phyloP scores from a whole-genome alignment of 2,888 invertebrate genomes.

The Nematopogon swammerdamellus region DNA sequence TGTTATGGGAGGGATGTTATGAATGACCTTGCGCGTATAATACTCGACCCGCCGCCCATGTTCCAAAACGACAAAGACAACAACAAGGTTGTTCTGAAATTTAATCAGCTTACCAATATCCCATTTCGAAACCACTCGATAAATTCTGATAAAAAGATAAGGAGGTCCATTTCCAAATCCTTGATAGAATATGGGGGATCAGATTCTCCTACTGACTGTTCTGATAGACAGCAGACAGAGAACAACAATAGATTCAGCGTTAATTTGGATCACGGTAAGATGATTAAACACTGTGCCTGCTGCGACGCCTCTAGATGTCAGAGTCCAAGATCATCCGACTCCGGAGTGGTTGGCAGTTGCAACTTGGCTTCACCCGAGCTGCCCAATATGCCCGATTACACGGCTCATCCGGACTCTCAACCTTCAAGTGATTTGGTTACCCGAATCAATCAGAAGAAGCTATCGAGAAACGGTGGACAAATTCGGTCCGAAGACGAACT shows the following conservation, averaged over 20 bases:
- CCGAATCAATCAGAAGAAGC: constrained; percentile 4
- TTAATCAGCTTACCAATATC: constrained; percentile 36
- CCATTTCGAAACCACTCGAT: constrained; percentile 55
- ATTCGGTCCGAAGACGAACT: not conserved
- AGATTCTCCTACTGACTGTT: not conserved
- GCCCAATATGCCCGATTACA: constrained; percentile 37
- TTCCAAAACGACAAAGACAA: constrained; percentile 49
- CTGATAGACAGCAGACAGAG: not conserved
- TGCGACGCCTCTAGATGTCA: constrained; percentile 61
- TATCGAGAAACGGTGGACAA: not conserved
- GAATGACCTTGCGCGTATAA: constrained; percentile 29
- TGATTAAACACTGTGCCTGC: constrained; percentile 50
- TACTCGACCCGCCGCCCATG: constrained; percentile 59
- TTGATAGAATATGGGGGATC: constrained; percentile 28
- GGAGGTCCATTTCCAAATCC: constrained; percentile 42
- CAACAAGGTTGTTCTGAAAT: constrained; percentile 34
- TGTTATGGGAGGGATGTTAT: too few species aligned
- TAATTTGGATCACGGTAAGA: constrained; percentile 36
- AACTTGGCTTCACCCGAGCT: constrained; percentile 70
- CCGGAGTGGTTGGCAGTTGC: constrained; percentile 83
- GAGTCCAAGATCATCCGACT: constrained; percentile 76
- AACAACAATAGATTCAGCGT: constrained; percentile 39
- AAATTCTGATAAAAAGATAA: constrained; percentile 58
- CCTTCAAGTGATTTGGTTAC: too few species aligned
- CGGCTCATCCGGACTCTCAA: constrained; percentile 19